phyloP scores from a whole-genome alignment of 2,797 vertebrate genomes.

The Tinamus major region DNA sequence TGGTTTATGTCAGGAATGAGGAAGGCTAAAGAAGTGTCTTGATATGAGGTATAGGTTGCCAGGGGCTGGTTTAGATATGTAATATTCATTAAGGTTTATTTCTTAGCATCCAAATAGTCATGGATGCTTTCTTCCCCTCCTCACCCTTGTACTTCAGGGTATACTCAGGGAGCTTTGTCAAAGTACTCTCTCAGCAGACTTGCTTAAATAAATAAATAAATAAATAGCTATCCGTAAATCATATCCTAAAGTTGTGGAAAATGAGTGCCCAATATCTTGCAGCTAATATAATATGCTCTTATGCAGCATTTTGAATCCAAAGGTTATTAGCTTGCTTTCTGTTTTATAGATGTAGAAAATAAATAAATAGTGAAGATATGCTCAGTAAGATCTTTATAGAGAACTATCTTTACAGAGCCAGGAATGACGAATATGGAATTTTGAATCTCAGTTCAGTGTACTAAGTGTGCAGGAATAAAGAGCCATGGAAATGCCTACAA shows the following conservation, averaged over 20 bases:
- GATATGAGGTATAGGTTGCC: neutral
- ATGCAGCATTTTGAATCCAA: slow-evolving; percentile 10
- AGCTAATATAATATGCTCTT: neutral
- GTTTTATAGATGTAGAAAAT: slow-evolving; percentile 21
- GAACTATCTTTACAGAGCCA: neutral
- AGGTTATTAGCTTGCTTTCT: neutral
- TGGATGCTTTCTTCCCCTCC: rapidly evolving
- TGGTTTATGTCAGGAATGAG: neutral
- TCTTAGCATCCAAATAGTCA: neutral
- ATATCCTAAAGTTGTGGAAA: slow-evolving; percentile 4
- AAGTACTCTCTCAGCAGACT: neutral
- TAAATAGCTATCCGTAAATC: neutral
- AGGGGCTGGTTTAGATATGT: neutral
- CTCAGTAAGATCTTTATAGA: slow-evolving; percentile 1
- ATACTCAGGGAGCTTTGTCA: neutral
- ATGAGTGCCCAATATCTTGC: neutral
- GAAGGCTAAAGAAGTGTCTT: neutral
- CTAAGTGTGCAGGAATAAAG: neutral
- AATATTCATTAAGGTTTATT: neutral
- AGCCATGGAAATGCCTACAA: neutral
- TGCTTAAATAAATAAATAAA: neutral
- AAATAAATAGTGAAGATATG: neutral
- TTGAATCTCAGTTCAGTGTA: neutral
- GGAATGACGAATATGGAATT: neutral
- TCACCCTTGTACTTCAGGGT: neutral